Evolutionary conservation across 2,797 vertebrate species (phyloP).

Genomic region (Chloroceryle inda): DNA sequence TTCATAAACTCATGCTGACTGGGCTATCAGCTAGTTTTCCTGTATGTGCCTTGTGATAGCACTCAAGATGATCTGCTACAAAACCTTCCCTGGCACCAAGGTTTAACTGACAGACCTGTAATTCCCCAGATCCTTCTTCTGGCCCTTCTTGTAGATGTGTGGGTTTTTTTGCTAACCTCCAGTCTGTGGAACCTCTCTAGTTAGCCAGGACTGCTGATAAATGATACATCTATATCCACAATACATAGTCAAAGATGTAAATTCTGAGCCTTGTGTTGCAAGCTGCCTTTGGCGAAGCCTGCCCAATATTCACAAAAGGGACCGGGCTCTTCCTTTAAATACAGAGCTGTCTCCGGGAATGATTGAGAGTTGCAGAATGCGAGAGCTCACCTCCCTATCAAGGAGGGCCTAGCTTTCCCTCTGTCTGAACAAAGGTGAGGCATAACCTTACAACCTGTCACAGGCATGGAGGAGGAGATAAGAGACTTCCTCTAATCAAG

Average conservation of each 20-base stretch:
- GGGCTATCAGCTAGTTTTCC: no score
- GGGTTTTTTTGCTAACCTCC: no score
- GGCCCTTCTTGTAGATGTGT: no score
- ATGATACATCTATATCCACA: not conserved
- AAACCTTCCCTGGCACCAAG: no score
- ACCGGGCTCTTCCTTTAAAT: not conserved
- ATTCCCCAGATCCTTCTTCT: no score
- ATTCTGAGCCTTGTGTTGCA: not conserved
- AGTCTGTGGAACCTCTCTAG: no score
- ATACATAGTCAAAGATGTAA: not conserved
- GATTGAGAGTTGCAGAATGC: not conserved
- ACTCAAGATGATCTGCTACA: no score
- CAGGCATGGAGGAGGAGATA: not conserved
- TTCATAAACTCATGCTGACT: no score
- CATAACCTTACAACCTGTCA: not conserved
- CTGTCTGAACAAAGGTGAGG: not conserved
- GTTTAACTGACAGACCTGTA: no score
- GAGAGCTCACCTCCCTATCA: not conserved
- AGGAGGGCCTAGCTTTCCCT: not conserved
- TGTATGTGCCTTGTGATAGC: no score
- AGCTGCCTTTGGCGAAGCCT: not conserved
- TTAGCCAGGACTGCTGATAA: no score
- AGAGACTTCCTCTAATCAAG: slow-evolving; percentile 34
- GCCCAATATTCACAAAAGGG: not conserved
- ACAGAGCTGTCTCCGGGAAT: not conserved